Evolutionary conservation across 1,140 invertebrate species (phyloP).

Genomic region (Drosophila asahinai): DNA sequence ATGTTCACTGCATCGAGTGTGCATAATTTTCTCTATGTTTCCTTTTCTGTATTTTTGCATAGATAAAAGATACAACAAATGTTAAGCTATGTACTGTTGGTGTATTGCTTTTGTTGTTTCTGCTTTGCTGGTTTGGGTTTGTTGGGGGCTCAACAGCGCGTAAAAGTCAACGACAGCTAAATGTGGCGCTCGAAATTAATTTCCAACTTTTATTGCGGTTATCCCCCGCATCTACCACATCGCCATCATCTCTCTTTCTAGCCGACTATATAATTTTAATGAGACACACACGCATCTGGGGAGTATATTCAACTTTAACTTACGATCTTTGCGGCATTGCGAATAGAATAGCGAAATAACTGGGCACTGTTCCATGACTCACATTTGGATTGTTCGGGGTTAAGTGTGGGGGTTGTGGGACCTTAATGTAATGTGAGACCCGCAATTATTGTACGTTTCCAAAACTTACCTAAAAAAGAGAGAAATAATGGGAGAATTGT

Average conservation of each 20-base stretch:
- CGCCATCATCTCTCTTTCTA: background rate
- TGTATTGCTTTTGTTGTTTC: slow-evolving; percentile 17
- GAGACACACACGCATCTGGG: slow-evolving; percentile 55
- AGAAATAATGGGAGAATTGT: slow-evolving; percentile 16
- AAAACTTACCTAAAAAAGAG: slow-evolving; percentile 70
- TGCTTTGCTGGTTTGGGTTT: slow-evolving; percentile 29
- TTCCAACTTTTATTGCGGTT: slow-evolving; percentile 74
- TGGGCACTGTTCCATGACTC: slow-evolving; percentile 60
- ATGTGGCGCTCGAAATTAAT: slow-evolving; percentile 76
- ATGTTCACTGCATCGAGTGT: background rate
- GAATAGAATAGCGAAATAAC: slow-evolving; percentile 25
- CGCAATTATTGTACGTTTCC: slow-evolving; percentile 16
- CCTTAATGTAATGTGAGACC: slow-evolving; percentile 20
- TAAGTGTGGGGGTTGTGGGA: slow-evolving; percentile 27
- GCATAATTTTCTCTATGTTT: slow-evolving; percentile 14
- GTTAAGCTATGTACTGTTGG: slow-evolving; percentile 14
- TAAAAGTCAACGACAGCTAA: slow-evolving; percentile 81
- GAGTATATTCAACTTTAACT: slow-evolving; percentile 65
- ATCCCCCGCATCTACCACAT: slow-evolving; percentile 35
- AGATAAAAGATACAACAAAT: slow-evolving; percentile 61
- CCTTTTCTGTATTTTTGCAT: slow-evolving; percentile 60
- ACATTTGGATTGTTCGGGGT: slow-evolving; percentile 25
- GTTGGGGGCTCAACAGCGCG: slow-evolving; percentile 72
- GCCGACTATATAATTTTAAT: slow-evolving; percentile 69
- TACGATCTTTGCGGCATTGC: slow-evolving; percentile 50